Evolutionary conservation across 2,888 invertebrate species (phyloP), one percentile per base, ranked within the genome.

Genomic region (Parascotia fuliginaria): DNA sequence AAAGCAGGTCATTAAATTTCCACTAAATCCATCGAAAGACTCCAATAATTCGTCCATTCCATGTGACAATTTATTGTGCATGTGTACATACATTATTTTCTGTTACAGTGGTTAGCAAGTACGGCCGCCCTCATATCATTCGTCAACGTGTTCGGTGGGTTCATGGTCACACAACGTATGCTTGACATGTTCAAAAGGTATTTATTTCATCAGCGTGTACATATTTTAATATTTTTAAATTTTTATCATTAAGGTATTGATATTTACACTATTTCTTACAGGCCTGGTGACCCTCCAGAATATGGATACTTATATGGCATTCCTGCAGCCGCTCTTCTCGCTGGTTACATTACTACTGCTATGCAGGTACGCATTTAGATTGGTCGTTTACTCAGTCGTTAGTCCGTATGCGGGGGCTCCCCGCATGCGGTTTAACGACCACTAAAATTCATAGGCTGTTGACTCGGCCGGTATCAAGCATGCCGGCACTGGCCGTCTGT

Each of bases 81-180:
- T 24, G 7, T 7, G 1, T 6, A 24, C 3, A 5, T 19, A 24
- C 3, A 33, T 33, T 24, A 11, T 0, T 33, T 54, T 39, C 49
- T 19, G 52, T 83, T 83, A 15, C 86, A 96, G 94, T 90, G 93
- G 62, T 87, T 98, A 71, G 97, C 97, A 11, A 96, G 97, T 45
- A 89, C 95, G 0, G 97, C 97, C 5, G 96, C 97, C 9, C 96
- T 97, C 70, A 95, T 98, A 62, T 97, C 97, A 2, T 96, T 97
- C 79, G 95, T 98, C 58, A 98, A 98, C 92, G 96, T 98, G 41
- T 97, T 96, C 69, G 97, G 98, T 63, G 98, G 98, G 43, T 98
- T 98, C 85, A 85, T 97, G 34, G 97, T 98, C 54, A 98, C 98
- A 0, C 96, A 97, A 87, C 93, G 97, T 58, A 98, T 98, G 97